These are phyloP conservation scores for Megastigmus dorsalis DNA, from an alignment of 2,888 invertebrate species.

Conservation along the genomic window DNA sequence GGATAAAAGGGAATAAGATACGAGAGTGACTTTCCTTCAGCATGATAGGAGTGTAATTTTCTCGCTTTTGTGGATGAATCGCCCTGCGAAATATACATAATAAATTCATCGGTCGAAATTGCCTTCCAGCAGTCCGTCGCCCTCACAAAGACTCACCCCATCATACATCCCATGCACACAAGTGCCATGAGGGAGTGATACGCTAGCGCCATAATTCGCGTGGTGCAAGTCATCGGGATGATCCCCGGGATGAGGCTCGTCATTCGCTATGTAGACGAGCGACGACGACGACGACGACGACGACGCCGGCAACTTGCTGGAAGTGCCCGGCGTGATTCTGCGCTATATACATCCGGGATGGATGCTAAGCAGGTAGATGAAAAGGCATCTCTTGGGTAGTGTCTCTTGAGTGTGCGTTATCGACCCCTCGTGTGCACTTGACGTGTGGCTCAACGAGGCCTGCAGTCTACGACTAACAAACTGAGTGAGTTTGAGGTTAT, in stretches of 20 bases:
- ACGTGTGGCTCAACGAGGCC: not conserved
- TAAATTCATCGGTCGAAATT: slow-evolving; percentile 63
- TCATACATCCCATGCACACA: not conserved
- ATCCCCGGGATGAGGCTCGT: slow-evolving; percentile 67
- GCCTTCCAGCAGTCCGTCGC: slow-evolving; percentile 64
- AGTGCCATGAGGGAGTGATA: slow-evolving; percentile 59
- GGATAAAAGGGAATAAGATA: slow-evolving; percentile 52
- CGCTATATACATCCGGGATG: slow-evolving; percentile 58
- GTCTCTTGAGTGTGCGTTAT: slow-evolving; percentile 18
- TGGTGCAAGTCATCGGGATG: slow-evolving; percentile 71
- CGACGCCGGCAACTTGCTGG: slow-evolving; percentile 63
- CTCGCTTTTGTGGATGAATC: slow-evolving; percentile 54
- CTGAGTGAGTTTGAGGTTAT: slow-evolving; percentile 30
- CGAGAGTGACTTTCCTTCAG: not conserved
- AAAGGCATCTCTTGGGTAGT: slow-evolving; percentile 16
- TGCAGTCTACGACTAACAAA: not conserved
- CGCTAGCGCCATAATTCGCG: slow-evolving; percentile 68
- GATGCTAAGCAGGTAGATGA: slow-evolving; percentile 64
- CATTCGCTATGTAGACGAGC: slow-evolving; percentile 60
- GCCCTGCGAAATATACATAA: slow-evolving; percentile 50
- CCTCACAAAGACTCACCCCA: not conserved
- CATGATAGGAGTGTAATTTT: slow-evolving; percentile 27
- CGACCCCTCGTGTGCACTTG: slow-evolving; percentile 28
- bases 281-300: slow-evolving; percentile 60
- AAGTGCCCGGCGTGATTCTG: slow-evolving; percentile 69